A percentile compares a stretch with the other conserved stretches of the same genome.
These are phyloP conservation scores for Dusona sp. DNA, from an alignment of 2,888 invertebrate species.

Conservation along the genomic window DNA sequence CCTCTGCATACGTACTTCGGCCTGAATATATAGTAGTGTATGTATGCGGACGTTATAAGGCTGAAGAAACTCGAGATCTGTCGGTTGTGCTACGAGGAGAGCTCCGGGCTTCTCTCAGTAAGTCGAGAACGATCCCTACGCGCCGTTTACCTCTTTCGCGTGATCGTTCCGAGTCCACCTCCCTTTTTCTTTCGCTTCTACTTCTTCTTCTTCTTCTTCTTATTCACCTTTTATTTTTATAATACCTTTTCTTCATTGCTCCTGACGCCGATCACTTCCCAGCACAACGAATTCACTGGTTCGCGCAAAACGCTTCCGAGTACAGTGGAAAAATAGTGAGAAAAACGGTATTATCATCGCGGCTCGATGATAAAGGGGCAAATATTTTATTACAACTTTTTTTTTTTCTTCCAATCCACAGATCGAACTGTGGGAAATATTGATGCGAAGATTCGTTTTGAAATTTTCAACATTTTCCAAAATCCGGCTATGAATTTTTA, in stretches of 20 bases:
- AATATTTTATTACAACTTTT: constrained; percentile 7
- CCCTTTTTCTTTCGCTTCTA: not conserved
- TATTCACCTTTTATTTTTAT: constrained; percentile 21
- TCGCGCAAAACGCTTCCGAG: constrained; percentile 64
- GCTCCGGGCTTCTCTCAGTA: constrained; percentile 62
- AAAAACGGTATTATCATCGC: constrained; percentile 43
- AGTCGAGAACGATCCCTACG: constrained; percentile 66
- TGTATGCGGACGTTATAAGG: constrained; percentile 1
- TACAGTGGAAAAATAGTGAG: constrained; percentile 38
- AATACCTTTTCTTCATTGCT: constrained; percentile 25
- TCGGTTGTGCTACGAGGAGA: constrained; percentile 34
- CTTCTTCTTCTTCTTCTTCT: constrained; percentile 18
- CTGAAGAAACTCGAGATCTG: constrained; percentile 60
- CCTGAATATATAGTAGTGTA: not conserved
- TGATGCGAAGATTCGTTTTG: not conserved
- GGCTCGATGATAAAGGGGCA: constrained; percentile 35
- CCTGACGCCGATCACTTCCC: constrained; percentile 57
- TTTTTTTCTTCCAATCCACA: not conserved
- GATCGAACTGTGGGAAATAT: constrained; percentile 40
- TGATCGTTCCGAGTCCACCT: constrained; percentile 61
- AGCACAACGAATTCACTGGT: constrained; percentile 66
- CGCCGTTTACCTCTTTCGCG: constrained; percentile 69
- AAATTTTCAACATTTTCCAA: not conserved
- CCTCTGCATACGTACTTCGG: not conserved
- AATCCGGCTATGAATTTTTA: not conserved